Evolutionary conservation across 2,888 invertebrate genomes (phyloP), one percentile per base, ranked within the genome.

Genomic region (Rhorus exstirpatorius): DNA sequence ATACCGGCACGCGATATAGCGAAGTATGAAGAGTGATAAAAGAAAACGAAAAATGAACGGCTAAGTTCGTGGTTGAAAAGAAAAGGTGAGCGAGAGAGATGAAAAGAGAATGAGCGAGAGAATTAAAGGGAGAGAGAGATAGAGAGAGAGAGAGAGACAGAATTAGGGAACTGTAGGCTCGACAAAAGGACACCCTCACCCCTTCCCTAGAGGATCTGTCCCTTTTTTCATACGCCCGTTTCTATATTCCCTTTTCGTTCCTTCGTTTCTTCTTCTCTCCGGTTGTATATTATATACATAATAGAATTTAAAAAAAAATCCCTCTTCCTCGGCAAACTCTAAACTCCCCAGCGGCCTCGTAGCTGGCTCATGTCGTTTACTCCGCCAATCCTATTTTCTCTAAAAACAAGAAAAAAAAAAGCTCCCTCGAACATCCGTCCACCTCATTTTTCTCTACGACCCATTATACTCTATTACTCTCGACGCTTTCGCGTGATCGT

Each of bases 141-240:
- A 0, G 7, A 44, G 14, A 24, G 3, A 14, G 35, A 51, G 7
- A 41, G 12, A 26, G 2, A 31, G 38, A 31, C 38, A 35, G 38
- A 70, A 58, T n/a, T 72, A 19, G 46, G 58, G 17, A n/a, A 17
- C 41, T 41, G 38, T 55, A 46, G 31, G 31, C 71, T 46, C 63
- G 72, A 76, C 79, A 76, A 81, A 79, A 76, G 76, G 41, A 65
- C 58, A 58, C 72, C 65, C 71, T 46, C 51, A 53, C 19, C 46
- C 53, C 51, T 49, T 63, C 72, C 51, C 41, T 60, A 35, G 61
- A 58, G 61, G 53, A 49, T 49, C 31, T 60, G 19, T 65, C 24
- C 41, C n/a, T 55, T 58, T 74, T 60, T 80, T 77, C 14, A 61
- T 76, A 41, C 8, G 10, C 21, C 17, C 46, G 14, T 61, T 78